Evolutionary conservation across 1,140 invertebrate genomes (phyloP).

Genomic region (Drosophila melanogaster): DNA sequence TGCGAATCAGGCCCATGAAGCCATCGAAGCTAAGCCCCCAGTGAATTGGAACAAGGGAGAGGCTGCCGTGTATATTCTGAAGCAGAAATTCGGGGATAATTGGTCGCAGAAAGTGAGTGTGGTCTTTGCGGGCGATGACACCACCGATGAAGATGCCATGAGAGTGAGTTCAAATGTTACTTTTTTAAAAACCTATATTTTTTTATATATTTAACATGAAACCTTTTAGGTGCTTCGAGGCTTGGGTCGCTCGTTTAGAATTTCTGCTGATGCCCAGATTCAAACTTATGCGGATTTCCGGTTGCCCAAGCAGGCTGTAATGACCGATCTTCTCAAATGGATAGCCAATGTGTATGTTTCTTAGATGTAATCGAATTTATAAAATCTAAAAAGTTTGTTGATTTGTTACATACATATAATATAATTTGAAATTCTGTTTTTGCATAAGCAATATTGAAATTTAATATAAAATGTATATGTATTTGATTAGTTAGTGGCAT

Average conservation of each 20-base stretch:
- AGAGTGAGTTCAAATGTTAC: slow-evolving; percentile 86
- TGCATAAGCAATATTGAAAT: background rate
- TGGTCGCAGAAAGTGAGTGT: slow-evolving; percentile 94
- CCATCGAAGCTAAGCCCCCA: slow-evolving; percentile 94
- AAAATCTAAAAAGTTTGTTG: background rate
- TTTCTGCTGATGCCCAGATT: slow-evolving; percentile 91
- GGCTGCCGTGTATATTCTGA: slow-evolving; percentile 94
- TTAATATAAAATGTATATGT: background rate
- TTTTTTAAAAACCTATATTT: background rate
- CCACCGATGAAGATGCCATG: slow-evolving; percentile 96
- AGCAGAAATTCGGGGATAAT: slow-evolving; percentile 93
- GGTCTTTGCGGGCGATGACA: slow-evolving; percentile 95
- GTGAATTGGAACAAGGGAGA: slow-evolving; percentile 96
- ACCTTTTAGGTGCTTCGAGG: slow-evolving; percentile 90
- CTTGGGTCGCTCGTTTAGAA: slow-evolving; percentile 94
- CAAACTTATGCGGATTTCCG: slow-evolving; percentile 93
- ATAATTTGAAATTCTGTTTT: background rate
- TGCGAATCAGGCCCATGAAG: slow-evolving; percentile 91
- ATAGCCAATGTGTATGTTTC: slow-evolving; percentile 60
- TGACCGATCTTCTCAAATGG: slow-evolving; percentile 94
- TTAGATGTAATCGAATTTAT: slow-evolving; percentile 5
- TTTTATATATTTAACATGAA: background rate
- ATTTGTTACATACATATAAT: background rate
- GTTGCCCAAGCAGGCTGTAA: slow-evolving; percentile 93
- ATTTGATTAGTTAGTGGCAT: background rate